These are phyloP conservation scores for Microplitis demolitor DNA, from an alignment of 1,140 invertebrate genomes.

Conservation along the genomic window DNA sequence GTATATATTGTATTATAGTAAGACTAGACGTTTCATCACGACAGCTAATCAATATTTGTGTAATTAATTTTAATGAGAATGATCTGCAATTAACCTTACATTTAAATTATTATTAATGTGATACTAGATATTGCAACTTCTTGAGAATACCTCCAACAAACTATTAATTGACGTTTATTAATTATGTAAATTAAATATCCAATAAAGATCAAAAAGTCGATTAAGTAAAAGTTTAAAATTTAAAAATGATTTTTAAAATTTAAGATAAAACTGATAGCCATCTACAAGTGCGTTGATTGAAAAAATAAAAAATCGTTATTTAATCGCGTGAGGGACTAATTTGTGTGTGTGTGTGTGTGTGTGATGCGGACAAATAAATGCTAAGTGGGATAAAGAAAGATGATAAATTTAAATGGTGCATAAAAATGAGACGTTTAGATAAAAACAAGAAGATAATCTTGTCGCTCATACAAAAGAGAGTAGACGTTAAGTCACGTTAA, in stretches of 20 bases:
- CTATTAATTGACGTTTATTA: no score
- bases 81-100: no score
- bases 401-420: slow-evolving; percentile 57
- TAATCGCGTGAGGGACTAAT: slow-evolving; percentile 23
- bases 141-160: no score
- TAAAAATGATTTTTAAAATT: no score
- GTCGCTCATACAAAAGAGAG: slow-evolving; percentile 14
- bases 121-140: no score
- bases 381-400: slow-evolving; percentile 12
- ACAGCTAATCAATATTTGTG: slow-evolving; percentile 34
- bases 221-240: no score
- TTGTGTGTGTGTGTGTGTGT: background rate
- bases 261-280: no score
- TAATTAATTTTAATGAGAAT: slow-evolving; percentile 15
- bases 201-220: no score
- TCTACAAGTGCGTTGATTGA: background rate
- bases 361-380: background rate
- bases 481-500: slow-evolving; percentile 34
- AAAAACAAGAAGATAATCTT: slow-evolving; percentile 57
- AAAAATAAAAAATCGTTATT: slow-evolving; percentile 10
- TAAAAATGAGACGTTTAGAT: slow-evolving; percentile 62
- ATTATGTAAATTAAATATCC: no score
- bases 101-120: no score
- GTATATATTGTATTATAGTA: background rate
- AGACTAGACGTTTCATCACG: background rate